phyloP scores from a whole-genome alignment of 2,888 invertebrate species.

The Cheilosia grossa region DNA sequence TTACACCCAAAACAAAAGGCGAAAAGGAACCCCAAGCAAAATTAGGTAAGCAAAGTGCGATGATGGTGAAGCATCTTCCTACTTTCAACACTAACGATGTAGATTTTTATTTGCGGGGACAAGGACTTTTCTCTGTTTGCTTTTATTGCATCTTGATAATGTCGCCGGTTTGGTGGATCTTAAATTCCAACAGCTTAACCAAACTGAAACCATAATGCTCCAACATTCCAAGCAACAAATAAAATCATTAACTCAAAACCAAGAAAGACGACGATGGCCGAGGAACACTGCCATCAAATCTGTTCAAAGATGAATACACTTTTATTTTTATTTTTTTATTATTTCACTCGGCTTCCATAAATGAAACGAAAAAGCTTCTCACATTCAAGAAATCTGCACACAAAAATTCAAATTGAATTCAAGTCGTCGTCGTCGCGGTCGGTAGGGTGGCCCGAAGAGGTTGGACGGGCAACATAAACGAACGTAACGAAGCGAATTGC shows the following conservation, averaged over 20 bases:
- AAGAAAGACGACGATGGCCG: slow-evolving; percentile 3
- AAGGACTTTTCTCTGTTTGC: background rate
- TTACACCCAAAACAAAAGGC: background rate
- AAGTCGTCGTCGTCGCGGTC: slow-evolving; percentile 15
- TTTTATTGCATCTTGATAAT: slow-evolving; percentile 57
- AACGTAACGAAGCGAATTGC: slow-evolving; percentile 68
- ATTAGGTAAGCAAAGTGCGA: slow-evolving; percentile 41
- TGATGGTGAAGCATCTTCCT: slow-evolving; percentile 43
- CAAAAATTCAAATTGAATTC: slow-evolving; percentile 69
- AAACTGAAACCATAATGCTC: slow-evolving; percentile 51
- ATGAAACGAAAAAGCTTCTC: slow-evolving; percentile 38
- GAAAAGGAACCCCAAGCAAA: slow-evolving; percentile 1
- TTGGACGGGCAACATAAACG: slow-evolving; percentile 14
- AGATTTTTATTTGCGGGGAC: slow-evolving; percentile 26
- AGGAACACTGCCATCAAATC: slow-evolving; percentile 34
- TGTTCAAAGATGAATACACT: slow-evolving; percentile 35
- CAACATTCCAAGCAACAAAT: slow-evolving; percentile 25
- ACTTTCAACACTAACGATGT: slow-evolving; percentile 52
- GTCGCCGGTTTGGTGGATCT: slow-evolving; percentile 54
- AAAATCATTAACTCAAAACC: slow-evolving; percentile 18
- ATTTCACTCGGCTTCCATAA: slow-evolving; percentile 24
- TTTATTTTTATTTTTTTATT: slow-evolving; percentile 37
- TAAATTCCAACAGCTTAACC: slow-evolving; percentile 47
- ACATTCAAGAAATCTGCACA: slow-evolving; percentile 66
- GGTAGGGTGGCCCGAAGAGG: slow-evolving; percentile 5